Base-by-base conservation (phyloP, 2,797 vertebrate species). In the Pogonophryne albipinna region DNA sequence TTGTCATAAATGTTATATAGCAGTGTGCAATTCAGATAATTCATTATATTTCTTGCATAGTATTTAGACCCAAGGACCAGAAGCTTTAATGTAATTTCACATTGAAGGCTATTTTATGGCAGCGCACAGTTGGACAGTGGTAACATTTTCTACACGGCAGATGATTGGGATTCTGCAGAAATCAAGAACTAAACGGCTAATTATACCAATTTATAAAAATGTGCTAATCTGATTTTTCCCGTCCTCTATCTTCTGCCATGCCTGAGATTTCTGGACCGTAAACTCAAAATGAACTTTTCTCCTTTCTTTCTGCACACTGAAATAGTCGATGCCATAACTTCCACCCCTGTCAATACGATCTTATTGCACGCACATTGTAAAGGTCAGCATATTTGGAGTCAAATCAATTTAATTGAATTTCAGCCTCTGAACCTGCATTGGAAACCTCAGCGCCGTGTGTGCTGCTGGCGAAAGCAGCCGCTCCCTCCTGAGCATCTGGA, bases 401-500 rank as follows among this genome's bases (percentile, higher is more conserved):
- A 41, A 50, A 34, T 67, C 5, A 45, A 10, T 51, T 57, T 14
- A 16, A 46, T 60, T 47, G 27, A 58, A 41, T 19, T 20, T 55
- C 3, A n/a, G 3, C 2, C 66, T 27, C 11, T 10, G 3, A 46
- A 41, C 23, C 52, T 45, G 23, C 23, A 46, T 42, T 7, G 19
- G 17, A 49, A 31, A 53, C 23, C 31, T 17, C 10, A 23, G 38
- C 1, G 6, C 6, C 7, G 7, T 53, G 8, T 0, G 0, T 27
- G 31, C 8, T 46, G 49, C 68, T 17, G 9, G 19, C 34, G 6
- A 2, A 15, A n/a, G 19, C 52, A n/a, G 14, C 49, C 4, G 4
- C 41, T 34, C 11, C 19, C 27, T 51, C 10, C 50, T 23, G 20
- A 45, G 49, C 72, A 60, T 77, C 44, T 69, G 60, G 65, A 55